Base-by-base conservation (phyloP, 2,888 invertebrate species). In the Eupeodes latifasciatus region DNA sequence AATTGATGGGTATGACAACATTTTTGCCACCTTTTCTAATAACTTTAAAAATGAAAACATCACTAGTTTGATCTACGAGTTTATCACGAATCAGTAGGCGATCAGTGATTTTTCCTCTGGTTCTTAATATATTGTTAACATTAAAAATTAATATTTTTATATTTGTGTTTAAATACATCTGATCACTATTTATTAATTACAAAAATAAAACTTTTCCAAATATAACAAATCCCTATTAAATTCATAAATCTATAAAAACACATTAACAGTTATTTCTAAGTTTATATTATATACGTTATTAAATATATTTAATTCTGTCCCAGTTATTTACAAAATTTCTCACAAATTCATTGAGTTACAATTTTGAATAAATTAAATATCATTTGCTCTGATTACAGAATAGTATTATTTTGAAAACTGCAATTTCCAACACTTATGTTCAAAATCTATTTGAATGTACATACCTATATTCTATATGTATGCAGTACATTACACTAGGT, bases 331-430 rank as follows among this genome's bases (percentile, higher is more conserved):
- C 19, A 44, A 66, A 47, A 66, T 1, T 49, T 66, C 27, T 9
- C 27, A 66, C 7, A 14, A 12, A 66, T 49, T 49, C 47, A 27
- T 66, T 49, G 27, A 9, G 27, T 40, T 49, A 49, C 27, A 66
- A 9, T 49, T 27, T 49, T 66, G 49, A 66, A 66, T 66, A 66
- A 66, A 66, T 66, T 47, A 66, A 66, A 27, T 7, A 47, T 4
- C 44, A 59, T 12, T 34, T 27, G 27, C 64, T 19, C 0, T 19
- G 5, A 5, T 19, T 7, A 12, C 6, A 4, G 19, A 64, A 14
- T 66, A 0, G 66, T 27, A 66, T 66, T 66, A 66, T n/a, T 66
- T 66, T 14, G 14, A 64, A 47, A 19, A 64, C 66, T 47, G 14
- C 27, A 66, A 47, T 49, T 66, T 66, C 10, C 5, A 3, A 49